Evolutionary conservation across 2,113 vertebrate genomes (phyloP), one percentile per base, ranked within the genome.

Genomic region (Ariopsis seemanni): DNA sequence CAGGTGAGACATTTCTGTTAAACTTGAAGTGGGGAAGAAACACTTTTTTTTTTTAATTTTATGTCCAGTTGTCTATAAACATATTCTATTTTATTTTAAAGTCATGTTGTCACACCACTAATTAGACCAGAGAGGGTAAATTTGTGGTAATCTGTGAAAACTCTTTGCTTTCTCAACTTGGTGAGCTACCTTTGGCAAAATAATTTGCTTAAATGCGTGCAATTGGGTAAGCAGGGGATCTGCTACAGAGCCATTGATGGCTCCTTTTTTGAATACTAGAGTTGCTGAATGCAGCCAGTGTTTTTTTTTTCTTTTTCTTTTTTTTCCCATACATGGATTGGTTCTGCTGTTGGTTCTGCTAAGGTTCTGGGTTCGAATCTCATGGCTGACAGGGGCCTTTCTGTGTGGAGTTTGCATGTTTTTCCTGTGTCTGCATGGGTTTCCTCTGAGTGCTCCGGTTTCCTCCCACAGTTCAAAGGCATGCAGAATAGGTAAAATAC

Each of bases 101-200:
- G 18, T 1, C 20, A 48, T 74, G 34, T 48, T 77, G 12, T 55
- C 52, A 55, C 6, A 11, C 27, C n/a, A 17, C 14, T 79, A 55
- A 79, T 27, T 79, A 79, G 52, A 79, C 25, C 75, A 79, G n/a
- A 55, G 2, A 27, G 52, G n/a, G 25, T 27, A 79, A 79, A 79
- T 57, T 15, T 55, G 74, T 77, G 10, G 7, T n/a, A 74, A 22
- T 77, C 48, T 53, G 12, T 55, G 75, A 79, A 79, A 79, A 27
- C 72, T 22, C 42, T 72, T 72, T 4, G 74, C 74, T n/a, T n/a
- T 79, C n/a, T 57, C 25, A 27, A 4, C 42, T 42, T 3, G 42
- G 42, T 78, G 14, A 52, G 48, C 18, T 75, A n/a, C 52, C 75
- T 55, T 55, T 0, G 4, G 52, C 50, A n/a, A 55, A 15, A 78